Conservation (phyloP, 2,888 invertebrate species). For the Sussaba pulchella region DNA sequence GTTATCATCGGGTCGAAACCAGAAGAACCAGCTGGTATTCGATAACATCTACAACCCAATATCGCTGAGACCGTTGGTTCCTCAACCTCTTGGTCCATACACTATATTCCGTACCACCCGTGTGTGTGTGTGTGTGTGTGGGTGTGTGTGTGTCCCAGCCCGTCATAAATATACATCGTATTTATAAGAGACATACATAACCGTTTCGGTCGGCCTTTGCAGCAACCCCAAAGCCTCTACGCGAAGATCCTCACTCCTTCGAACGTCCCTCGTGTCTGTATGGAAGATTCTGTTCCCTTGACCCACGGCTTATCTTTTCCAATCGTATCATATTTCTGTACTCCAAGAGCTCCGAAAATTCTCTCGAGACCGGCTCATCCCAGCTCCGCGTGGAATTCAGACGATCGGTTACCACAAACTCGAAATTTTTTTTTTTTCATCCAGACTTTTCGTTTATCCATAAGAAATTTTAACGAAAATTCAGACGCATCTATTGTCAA, state of each 20-base stretch:
- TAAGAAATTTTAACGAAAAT: too few species aligned
- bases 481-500: too few species aligned
- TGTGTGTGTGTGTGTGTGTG: too few species aligned
- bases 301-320: slow-evolving; percentile 5
- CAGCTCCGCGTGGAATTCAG: not conserved
- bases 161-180: slow-evolving; percentile 55
- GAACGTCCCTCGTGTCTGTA: not conserved
- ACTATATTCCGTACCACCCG: not conserved
- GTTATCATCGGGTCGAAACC: slow-evolving; percentile 28
- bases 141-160: not conserved
- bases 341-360: not conserved
- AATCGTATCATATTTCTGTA: not conserved
- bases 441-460: too few species aligned
- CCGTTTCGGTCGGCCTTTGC: slow-evolving; percentile 35
- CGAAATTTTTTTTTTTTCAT: too few species aligned
- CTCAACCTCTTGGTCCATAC: slow-evolving; percentile 22
- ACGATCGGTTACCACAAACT: not conserved
- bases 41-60: slow-evolving; percentile 17
- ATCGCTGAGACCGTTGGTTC: slow-evolving; percentile 18
- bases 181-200: slow-evolving; percentile 36
- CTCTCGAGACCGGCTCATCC: not conserved
- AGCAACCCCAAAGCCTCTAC: slow-evolving; percentile 6
- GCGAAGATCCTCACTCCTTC: slow-evolving; percentile 25
- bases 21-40: slow-evolving; percentile 30
- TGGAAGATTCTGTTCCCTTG: slow-evolving; percentile 4